Conservation (phyloP, 2,113 vertebrate genomes). For the Coptodon bakossiorum region DNA sequence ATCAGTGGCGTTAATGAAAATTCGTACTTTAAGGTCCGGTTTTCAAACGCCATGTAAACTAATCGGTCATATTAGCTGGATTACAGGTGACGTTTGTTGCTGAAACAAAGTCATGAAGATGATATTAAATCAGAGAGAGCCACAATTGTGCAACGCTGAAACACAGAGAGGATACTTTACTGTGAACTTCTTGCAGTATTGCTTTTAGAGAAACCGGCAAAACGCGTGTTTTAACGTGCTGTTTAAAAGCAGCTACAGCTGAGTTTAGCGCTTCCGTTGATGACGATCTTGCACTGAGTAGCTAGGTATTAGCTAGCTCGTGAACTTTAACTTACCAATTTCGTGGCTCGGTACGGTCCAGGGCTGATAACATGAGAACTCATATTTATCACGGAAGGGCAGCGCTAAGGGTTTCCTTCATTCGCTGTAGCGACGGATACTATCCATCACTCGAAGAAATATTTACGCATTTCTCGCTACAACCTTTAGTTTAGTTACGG, state of each 20-base stretch:
- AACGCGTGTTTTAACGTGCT: no score
- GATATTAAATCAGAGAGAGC: no score
- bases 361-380: constrained; percentile 52
- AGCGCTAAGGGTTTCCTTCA: background rate
- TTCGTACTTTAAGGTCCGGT: background rate
- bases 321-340: constrained; percentile 26
- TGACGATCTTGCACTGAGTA: background rate
- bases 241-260: background rate
- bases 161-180: background rate
- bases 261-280: background rate
- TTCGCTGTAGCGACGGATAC: background rate
- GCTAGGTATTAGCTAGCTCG: background rate
- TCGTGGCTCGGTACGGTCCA: constrained; percentile 55
- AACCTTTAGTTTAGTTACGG: background rate
- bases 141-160: background rate
- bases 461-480: background rate
- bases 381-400: constrained; percentile 10
- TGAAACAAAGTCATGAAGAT: background rate
- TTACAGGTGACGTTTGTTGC: background rate
- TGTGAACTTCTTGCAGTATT: background rate
- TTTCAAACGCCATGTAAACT: background rate
- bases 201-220: background rate
- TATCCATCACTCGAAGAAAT: background rate
- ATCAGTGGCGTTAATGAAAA: background rate
- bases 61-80: background rate